Evolutionary conservation across 2,113 vertebrate species (phyloP).

Genomic region (Percopsis transmontana): DNA sequence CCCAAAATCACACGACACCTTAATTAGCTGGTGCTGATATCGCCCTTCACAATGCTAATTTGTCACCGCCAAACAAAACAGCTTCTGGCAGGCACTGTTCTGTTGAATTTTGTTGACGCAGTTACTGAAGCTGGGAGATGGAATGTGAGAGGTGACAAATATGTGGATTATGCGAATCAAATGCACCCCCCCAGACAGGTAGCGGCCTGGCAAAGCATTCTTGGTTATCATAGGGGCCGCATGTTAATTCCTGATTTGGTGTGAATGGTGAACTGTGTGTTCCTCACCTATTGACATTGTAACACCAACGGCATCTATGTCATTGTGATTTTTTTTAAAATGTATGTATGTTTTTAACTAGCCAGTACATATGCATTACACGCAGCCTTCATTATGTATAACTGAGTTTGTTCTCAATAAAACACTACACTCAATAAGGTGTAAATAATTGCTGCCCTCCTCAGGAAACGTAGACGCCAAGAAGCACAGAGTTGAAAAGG

Average conservation of each 20-base stretch:
- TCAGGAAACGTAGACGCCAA: conserved; percentile 47
- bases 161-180: conserved; percentile 10
- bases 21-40: conserved; percentile 77
- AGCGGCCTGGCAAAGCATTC: background rate
- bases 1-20: conserved; percentile 80
- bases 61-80: conserved; percentile 58
- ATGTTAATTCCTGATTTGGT: conserved; percentile 12
- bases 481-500: conserved; percentile 73
- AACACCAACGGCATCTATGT: background rate
- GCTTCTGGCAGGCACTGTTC: conserved; percentile 48
- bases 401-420: conserved; percentile 44
- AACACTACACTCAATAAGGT: conserved; percentile 42
- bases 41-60: conserved; percentile 66
- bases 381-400: conserved; percentile 24
- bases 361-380: conserved; percentile 35
- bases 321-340: background rate
- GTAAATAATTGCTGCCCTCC: conserved; percentile 68
- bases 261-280: background rate
- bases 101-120: conserved; percentile 27
- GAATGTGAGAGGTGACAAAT: conserved; percentile 40
- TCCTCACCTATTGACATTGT: background rate
- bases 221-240: conserved; percentile 1
- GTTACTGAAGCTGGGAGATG: conserved; percentile 29
- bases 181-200: conserved; percentile 4
- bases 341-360: conserved; percentile 13